These are phyloP conservation scores for Plebejus argus DNA, from an alignment of 2,888 invertebrate genomes.

Conservation along the genomic window DNA sequence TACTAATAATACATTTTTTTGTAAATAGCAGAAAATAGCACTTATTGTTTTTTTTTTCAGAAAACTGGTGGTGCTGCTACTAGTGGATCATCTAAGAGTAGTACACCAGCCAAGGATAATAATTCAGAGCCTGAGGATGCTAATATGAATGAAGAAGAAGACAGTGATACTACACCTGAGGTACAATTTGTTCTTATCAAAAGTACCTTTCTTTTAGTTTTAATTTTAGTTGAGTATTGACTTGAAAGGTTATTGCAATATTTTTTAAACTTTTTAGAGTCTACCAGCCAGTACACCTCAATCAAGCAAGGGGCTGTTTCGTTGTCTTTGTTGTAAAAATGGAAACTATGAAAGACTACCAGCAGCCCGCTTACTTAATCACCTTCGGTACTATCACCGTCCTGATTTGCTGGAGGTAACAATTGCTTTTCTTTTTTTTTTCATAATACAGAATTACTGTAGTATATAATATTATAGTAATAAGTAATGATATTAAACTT, in stretches of 20 bases:
- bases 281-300: conserved; percentile 53
- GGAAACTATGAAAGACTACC: conserved; percentile 63
- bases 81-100: conserved; percentile 54
- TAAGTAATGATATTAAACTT: background rate
- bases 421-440: too few relatives aligned
- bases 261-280: conserved; percentile 47
- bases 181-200: conserved; percentile 43
- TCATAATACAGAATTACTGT: too few relatives aligned
- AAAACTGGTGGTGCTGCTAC: conserved; percentile 68
- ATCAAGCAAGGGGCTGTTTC: conserved; percentile 73
- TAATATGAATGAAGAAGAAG: conserved; percentile 53
- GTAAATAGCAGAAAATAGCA: background rate
- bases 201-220: background rate
- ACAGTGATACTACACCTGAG: conserved; percentile 52
- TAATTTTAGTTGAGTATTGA: background rate
- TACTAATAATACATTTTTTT: background rate
- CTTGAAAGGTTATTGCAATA: background rate
- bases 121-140: conserved; percentile 48
- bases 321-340: conserved; percentile 73
- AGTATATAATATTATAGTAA: too few relatives aligned
- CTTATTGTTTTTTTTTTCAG: conserved; percentile 48
- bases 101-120: conserved; percentile 53
- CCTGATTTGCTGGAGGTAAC: conserved; percentile 73
- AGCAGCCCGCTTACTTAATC: conserved; percentile 72
- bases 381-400: conserved; percentile 74